phyloP scores from a whole-genome alignment of 2,888 invertebrate genomes.

The Asteroscopus sphinx region DNA sequence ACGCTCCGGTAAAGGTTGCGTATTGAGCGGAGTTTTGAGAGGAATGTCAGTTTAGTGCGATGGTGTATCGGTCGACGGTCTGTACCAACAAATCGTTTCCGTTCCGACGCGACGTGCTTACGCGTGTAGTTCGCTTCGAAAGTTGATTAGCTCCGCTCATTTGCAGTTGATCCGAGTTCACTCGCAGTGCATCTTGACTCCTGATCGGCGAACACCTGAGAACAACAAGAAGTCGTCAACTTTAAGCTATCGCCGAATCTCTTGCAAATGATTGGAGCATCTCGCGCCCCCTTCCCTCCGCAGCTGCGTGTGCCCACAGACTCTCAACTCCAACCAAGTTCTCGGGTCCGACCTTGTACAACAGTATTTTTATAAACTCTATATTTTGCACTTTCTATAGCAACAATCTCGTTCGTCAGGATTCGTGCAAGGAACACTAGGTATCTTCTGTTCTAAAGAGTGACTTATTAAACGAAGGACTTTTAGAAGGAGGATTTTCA shows the following conservation, averaged over 20 bases:
- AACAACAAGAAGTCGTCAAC: background rate
- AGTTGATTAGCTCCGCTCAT: background rate
- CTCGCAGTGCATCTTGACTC: background rate
- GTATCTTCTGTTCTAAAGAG: no score
- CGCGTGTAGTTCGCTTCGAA: conserved; percentile 1
- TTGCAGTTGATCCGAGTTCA: background rate
- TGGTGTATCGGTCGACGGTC: conserved; percentile 12
- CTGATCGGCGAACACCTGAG: background rate
- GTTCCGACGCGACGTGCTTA: conserved; percentile 4
- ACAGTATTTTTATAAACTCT: conserved; percentile 12
- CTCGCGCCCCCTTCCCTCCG: background rate
- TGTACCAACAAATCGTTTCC: background rate
- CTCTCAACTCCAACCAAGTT: conserved; percentile 37
- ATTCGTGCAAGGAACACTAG: conserved; percentile 6
- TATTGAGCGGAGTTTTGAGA: background rate
- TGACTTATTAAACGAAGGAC: no score
- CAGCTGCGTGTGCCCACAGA: conserved; percentile 4
- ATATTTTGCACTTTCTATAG: background rate
- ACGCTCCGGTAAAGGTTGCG: conserved; percentile 23
- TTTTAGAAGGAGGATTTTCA: no score
- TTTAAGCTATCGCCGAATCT: background rate
- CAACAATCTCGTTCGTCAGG: background rate
- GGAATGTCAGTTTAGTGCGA: conserved; percentile 8
- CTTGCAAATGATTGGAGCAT: background rate
- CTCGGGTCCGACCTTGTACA: conserved; percentile 54